Percentiles rank a stretch among this genome's conserved stretches.
These are phyloP conservation scores for Phymatocera aterrima DNA, from an alignment of 2,888 invertebrate genomes.

Conservation along the genomic window DNA sequence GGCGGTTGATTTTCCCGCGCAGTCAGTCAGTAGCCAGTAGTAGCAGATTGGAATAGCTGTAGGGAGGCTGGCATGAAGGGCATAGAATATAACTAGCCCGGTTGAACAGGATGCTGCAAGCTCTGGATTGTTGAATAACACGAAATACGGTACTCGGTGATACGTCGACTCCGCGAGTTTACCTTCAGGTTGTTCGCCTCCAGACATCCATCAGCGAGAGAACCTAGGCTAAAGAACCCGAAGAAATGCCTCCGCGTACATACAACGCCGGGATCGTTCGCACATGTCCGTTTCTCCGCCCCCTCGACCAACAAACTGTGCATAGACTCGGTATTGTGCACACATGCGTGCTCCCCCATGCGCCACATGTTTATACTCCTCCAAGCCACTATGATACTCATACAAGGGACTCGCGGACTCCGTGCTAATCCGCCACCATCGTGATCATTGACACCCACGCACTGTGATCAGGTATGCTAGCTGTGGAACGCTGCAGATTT, in stretches of 20 bases:
- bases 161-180: slow-evolving; percentile 23
- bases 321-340: neutral
- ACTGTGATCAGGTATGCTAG: slow-evolving; percentile 37
- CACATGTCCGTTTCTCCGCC: slow-evolving; percentile 32
- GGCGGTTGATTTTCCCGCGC: slow-evolving; percentile 13
- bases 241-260: slow-evolving; percentile 39
- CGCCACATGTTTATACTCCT: neutral
- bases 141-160: slow-evolving; percentile 42
- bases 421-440: slow-evolving; percentile 42
- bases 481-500: slow-evolving; percentile 26
- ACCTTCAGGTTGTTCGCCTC: slow-evolving; percentile 30
- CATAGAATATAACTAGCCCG: neutral
- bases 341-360: neutral
- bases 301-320: slow-evolving; percentile 30
- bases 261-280: slow-evolving; percentile 28
- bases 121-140: slow-evolving; percentile 41
- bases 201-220: slow-evolving; percentile 42
- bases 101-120: slow-evolving; percentile 28
- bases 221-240: slow-evolving; percentile 14
- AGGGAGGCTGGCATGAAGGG: neutral
- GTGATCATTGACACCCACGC: slow-evolving; percentile 42
- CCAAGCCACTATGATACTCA: neutral
- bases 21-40: too few species aligned
- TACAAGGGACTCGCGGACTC: neutral
- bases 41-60: neutral